Conservation (phyloP, 2,888 invertebrate species). For the Elmis aenea region DNA sequence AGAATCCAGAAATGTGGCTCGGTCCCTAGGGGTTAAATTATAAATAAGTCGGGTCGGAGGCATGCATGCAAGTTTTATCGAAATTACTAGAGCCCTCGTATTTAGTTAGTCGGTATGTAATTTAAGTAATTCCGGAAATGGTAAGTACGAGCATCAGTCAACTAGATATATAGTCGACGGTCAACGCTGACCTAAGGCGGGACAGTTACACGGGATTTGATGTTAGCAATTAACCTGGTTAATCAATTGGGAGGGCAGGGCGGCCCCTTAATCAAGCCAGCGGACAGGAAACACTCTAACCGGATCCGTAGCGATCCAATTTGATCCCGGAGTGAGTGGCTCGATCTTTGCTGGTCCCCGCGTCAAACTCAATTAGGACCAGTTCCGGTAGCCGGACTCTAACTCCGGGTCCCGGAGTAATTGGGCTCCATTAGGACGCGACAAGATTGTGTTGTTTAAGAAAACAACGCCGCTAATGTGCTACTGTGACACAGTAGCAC, state of each 20-base stretch:
- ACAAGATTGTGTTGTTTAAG: conserved; percentile 40
- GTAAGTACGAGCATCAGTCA: no score
- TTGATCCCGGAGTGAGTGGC: conserved; percentile 18
- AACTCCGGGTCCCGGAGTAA: conserved; percentile 31
- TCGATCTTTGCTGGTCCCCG: conserved; percentile 31
- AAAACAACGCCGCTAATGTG: conserved; percentile 31
- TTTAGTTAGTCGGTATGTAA: no score
- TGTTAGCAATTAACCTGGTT: conserved; percentile 11
- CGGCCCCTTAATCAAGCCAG: conserved; percentile 17
- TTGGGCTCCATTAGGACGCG: conserved; percentile 39
- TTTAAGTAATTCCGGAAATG: no score
- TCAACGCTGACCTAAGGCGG: no score
- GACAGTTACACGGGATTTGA: no score
- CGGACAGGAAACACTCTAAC: conserved; percentile 23
- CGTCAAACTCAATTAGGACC: conserved; percentile 40
- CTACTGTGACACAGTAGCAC: conserved; percentile 1
- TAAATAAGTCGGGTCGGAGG: no score
- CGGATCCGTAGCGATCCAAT: conserved; percentile 20
- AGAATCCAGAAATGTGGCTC: no score
- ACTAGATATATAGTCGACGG: no score
- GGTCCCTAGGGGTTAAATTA: no score
- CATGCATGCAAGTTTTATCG: no score
- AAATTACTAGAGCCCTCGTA: no score
- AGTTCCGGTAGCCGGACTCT: conserved; percentile 36
- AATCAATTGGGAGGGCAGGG: conserved; percentile 17